Percentiles rank a stretch among this genome's conserved stretches.
phyloP scores from a whole-genome alignment of 2,797 vertebrate species.

The Centropyge bicolor region DNA sequence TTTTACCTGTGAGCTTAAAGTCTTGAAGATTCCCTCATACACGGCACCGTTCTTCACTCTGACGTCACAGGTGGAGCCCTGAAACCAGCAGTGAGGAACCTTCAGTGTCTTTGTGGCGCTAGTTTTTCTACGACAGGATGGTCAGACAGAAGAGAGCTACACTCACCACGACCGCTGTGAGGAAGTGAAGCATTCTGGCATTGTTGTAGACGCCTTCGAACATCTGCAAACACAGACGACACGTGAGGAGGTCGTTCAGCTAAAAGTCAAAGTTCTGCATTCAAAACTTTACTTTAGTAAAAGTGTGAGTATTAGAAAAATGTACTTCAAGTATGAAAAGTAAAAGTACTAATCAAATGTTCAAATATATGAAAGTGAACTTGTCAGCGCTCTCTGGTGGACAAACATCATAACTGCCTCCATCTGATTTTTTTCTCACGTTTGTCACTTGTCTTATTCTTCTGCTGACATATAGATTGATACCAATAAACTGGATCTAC shows the following conservation, averaged over 20 bases:
- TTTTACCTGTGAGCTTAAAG: constrained; percentile 89
- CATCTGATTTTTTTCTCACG: too few relatives aligned
- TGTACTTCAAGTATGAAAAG: not conserved
- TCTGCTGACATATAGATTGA: not conserved
- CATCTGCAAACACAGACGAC: constrained; percentile 73
- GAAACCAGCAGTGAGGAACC: not conserved
- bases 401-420: not conserved
- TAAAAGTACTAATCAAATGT: not conserved
- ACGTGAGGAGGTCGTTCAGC: not conserved
- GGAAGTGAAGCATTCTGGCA: constrained; percentile 91
- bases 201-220: constrained; percentile 93
- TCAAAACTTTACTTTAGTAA: too few relatives aligned
- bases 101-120: not conserved
- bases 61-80: constrained; percentile 92
- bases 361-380: not conserved
- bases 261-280: too few relatives aligned
- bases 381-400: not conserved
- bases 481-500: too few relatives aligned
- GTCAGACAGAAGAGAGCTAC: too few relatives aligned
- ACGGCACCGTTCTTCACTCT: constrained; percentile 88
- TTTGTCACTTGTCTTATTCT: not conserved
- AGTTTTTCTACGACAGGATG: not conserved
- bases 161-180: constrained; percentile 93
- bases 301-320: too few relatives aligned
- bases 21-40: constrained; percentile 93